These are phyloP conservation scores for Drosophila anceps DNA, from an alignment of 2,888 invertebrate species.

Conservation along the genomic window DNA sequence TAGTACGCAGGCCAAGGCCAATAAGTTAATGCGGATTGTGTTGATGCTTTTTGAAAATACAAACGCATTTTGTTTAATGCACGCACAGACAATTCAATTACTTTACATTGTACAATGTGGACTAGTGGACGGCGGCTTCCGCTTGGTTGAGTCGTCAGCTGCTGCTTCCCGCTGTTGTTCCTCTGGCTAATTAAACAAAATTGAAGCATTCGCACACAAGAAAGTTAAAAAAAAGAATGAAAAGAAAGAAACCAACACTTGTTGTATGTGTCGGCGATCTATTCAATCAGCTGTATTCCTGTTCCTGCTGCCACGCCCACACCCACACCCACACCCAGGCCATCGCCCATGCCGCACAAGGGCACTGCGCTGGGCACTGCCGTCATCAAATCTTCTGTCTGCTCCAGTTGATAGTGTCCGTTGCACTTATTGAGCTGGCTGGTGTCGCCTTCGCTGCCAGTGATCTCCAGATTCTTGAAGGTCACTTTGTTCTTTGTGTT, in stretches of 20 bases:
- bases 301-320: constrained; percentile 15
- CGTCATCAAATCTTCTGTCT: constrained; percentile 22
- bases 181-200: not conserved
- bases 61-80: constrained; percentile 61
- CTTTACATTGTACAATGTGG: not conserved
- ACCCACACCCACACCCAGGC: constrained; percentile 31
- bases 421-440: constrained; percentile 23
- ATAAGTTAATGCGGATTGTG: constrained; percentile 20
- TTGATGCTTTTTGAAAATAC: constrained; percentile 45
- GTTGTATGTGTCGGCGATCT: constrained; percentile 9
- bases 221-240: not conserved
- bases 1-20: constrained; percentile 7
- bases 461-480: constrained; percentile 14
- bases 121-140: not conserved
- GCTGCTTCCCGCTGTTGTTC: not conserved
- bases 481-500: constrained; percentile 7
- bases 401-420: constrained; percentile 39
- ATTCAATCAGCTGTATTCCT: constrained; percentile 49
- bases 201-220: not conserved
- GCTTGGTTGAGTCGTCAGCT: not conserved
- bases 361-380: constrained; percentile 22
- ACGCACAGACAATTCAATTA: constrained; percentile 40
- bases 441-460: constrained; percentile 23
- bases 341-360: constrained; percentile 64
- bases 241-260: not conserved